phyloP scores from a whole-genome alignment of 1,140 invertebrate genomes.

The Drosophila arawakana region DNA sequence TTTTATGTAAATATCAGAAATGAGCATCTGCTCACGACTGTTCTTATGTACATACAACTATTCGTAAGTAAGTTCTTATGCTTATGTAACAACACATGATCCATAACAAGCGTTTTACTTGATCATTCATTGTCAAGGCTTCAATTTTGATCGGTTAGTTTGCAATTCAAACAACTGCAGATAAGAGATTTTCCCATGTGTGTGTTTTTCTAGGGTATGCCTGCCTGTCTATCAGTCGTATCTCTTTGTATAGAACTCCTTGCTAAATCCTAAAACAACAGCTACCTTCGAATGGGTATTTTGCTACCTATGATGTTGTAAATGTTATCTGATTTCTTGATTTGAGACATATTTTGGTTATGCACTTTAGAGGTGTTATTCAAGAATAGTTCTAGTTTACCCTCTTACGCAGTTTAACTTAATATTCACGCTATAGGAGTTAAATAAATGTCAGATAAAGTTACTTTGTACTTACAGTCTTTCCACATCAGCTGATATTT shows the following conservation, averaged over 20 bases:
- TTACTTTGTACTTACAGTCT: slow-evolving; percentile 91
- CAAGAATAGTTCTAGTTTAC: no score
- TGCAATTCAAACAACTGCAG: slow-evolving; percentile 23
- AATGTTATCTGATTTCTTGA: not conserved
- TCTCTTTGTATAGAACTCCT: not conserved
- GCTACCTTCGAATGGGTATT: not conserved
- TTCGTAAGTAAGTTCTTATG: slow-evolving; percentile 6
- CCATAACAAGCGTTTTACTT: not conserved
- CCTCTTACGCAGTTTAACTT: no score
- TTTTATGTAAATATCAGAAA: slow-evolving; percentile 67
- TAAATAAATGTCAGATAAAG: not conserved
- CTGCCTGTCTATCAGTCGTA: slow-evolving; percentile 9
- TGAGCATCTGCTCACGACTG: slow-evolving; percentile 37
- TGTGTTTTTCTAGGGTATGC: slow-evolving; percentile 12
- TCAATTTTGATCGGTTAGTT: slow-evolving; percentile 22
- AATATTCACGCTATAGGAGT: no score
- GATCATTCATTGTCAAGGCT: slow-evolving; percentile 46
- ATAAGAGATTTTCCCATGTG: slow-evolving; percentile 9
- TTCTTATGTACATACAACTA: not conserved
- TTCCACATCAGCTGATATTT: slow-evolving; percentile 90
- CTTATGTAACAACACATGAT: slow-evolving; percentile 15
- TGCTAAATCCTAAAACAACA: not conserved
- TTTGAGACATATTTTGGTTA: no score
- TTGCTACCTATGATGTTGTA: not conserved
- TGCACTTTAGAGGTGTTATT: no score